phyloP scores from a whole-genome alignment of 2,113 vertebrate genomes.

The Nesoenas mayeri region DNA sequence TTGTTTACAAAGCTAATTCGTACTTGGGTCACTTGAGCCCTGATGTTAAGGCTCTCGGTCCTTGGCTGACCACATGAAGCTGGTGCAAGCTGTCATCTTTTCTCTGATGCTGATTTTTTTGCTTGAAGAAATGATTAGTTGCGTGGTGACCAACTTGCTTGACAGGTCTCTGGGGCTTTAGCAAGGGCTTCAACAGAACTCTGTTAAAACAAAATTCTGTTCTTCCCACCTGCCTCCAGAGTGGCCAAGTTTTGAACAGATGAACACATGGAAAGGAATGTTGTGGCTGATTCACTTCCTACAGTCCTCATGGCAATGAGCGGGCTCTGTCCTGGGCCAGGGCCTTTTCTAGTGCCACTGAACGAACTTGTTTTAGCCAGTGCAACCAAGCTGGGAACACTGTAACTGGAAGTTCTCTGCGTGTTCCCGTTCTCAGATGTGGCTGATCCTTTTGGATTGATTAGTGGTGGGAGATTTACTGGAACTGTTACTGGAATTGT shows the following conservation, averaged over 20 bases:
- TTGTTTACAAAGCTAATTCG: conserved; percentile 23
- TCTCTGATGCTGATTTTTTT: neutral
- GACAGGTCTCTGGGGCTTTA: neutral
- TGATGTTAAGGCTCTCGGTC: neutral
- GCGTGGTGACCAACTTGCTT: neutral
- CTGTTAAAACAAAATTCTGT: neutral
- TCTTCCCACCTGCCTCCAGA: neutral
- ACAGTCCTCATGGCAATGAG: neutral
- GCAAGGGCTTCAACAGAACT: neutral
- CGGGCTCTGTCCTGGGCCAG: neutral
- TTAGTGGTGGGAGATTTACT: neutral
- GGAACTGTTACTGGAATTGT: neutral
- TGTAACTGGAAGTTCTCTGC: neutral
- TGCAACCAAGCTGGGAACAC: neutral
- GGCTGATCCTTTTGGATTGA: neutral
- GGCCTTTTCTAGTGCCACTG: neutral
- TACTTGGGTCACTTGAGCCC: neutral
- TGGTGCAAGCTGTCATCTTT: neutral
- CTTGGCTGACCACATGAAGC: neutral
- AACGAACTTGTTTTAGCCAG: neutral
- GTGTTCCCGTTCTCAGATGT: neutral
- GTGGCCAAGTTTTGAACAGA: neutral
- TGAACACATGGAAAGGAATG: conserved; percentile 3
- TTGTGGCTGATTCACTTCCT: neutral
- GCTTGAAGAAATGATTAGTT: neutral